Evolutionary conservation across 53 echinoderm and acorn worm genomes (phyloP), one percentile per base, ranked within the genome.

Genomic region (Zoroaster sp.): DNA sequence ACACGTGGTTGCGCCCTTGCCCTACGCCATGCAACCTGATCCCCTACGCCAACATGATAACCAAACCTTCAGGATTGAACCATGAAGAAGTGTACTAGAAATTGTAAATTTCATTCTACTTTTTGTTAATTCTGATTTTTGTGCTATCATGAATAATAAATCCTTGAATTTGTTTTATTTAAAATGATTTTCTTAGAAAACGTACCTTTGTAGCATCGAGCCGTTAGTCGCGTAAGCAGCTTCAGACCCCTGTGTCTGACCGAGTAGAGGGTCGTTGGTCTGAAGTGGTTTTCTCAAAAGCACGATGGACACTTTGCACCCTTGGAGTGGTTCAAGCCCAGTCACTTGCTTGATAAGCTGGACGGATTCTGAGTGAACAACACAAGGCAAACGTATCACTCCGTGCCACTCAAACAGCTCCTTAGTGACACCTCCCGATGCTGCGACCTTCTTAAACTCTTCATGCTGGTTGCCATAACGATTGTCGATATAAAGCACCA

Each of bases 401-500:
- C 34, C 77, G 77, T 49, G 77, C 77, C 51, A 51, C 51, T 54
- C 28, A 63, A 38, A 65, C 65, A 65, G 66, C 20, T 40, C 40
- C 11, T 65, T 10, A 23, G 18, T 15, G 23, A 80, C 63, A 23
- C 66, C 80, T 21, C 66, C 66, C 39, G 63, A 65, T 1, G 2
- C 20, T 38, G 80, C 80, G 4, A 80, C 63, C 12, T 30, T 14
- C 12, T 31, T 17, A 21, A 80, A 80, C 21, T 80, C 66, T 23
- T 39, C 66, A 38, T 63, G 20, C 30, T 63, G 59, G 12, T 23
- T 4, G 25, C 31, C 12, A 25, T 63, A 40, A 23, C 11, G 2
- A 21, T 80, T 65, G 80, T 80, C 80, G 40, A 80, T 80, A 63
- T 80, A 80, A n/a, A 80, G 80, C 63, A 80, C 63, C 28, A 80